Evolutionary conservation across 2,113 vertebrate species (phyloP).

Genomic region (Atractosteus spatula): DNA sequence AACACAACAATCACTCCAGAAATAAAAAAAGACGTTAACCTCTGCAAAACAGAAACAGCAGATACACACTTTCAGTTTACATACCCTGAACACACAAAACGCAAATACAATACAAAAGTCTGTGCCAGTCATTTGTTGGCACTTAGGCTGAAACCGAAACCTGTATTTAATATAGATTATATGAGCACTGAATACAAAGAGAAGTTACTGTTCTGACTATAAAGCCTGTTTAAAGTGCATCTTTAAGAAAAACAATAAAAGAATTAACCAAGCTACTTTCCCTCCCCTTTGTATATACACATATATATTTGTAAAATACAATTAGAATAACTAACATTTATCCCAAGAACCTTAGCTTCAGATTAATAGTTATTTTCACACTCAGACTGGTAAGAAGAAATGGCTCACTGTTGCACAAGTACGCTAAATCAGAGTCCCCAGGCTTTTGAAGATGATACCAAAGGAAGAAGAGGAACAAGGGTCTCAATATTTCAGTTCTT

Average conservation of each 20-base stretch:
- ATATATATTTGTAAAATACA: conserved; percentile 10
- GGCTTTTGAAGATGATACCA: too few species aligned
- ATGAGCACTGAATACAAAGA: conserved; percentile 17
- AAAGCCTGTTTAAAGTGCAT: conserved; percentile 52
- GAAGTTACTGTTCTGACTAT: conserved; percentile 33
- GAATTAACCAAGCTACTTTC: conserved; percentile 37
- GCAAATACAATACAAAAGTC: conserved; percentile 39
- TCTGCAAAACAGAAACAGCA: conserved; percentile 44
- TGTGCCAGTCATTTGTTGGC: conserved; percentile 22
- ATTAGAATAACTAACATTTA: conserved; percentile 16
- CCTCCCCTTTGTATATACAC: conserved; percentile 35
- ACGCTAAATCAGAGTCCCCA: background rate
- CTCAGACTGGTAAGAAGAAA: conserved; percentile 9
- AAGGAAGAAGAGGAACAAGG: too few species aligned
- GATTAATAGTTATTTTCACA: background rate
- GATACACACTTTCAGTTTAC: conserved; percentile 32
- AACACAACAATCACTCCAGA: conserved; percentile 41
- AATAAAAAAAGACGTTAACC: conserved; percentile 31
- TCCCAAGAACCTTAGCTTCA: conserved; percentile 6
- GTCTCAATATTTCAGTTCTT: too few species aligned
- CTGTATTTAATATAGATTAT: conserved; percentile 2
- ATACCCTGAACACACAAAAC: conserved; percentile 38
- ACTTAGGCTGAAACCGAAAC: background rate
- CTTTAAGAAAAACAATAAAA: conserved; percentile 33
- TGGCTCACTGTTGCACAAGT: conserved; percentile 1